Conservation (phyloP, 1,140 invertebrate genomes). For the Centruroides sculpturatus region DNA sequence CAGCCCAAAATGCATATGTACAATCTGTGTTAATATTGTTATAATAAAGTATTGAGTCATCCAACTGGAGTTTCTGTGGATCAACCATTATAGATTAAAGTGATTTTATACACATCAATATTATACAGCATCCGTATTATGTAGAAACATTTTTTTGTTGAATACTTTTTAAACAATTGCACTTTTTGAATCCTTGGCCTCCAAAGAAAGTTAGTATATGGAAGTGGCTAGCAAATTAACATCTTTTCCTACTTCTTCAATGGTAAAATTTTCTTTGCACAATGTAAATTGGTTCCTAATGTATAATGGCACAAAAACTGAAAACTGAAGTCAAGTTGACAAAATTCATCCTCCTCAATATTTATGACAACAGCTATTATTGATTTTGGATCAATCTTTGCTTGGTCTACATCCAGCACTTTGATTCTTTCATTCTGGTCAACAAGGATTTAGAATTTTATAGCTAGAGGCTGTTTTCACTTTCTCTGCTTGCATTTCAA, state of each 20-base stretch:
- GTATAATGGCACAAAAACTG: background rate
- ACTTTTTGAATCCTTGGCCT: background rate
- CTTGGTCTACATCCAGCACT: background rate
- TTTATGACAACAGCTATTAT: background rate
- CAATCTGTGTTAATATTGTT: no score
- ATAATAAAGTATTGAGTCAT: no score
- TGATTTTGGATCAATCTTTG: background rate
- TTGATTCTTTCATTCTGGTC: background rate
- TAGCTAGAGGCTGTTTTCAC: background rate
- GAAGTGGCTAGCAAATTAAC: no score
- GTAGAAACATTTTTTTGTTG: no score
- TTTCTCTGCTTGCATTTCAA: background rate
- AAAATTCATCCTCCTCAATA: background rate
- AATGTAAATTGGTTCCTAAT: background rate
- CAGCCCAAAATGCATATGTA: no score
- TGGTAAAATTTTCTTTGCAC: conserved; percentile 1
- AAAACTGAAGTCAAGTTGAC: background rate
- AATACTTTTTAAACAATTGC: no score
- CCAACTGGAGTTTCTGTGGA: no score
- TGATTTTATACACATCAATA: no score
- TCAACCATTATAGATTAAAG: no score
- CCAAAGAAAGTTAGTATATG: background rate
- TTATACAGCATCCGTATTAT: no score
- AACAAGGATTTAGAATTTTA: background rate
- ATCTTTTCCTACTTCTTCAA: background rate